Evolutionary conservation across 1,140 invertebrate genomes (phyloP).

Genomic region (Penaeus vannamei): DNA sequence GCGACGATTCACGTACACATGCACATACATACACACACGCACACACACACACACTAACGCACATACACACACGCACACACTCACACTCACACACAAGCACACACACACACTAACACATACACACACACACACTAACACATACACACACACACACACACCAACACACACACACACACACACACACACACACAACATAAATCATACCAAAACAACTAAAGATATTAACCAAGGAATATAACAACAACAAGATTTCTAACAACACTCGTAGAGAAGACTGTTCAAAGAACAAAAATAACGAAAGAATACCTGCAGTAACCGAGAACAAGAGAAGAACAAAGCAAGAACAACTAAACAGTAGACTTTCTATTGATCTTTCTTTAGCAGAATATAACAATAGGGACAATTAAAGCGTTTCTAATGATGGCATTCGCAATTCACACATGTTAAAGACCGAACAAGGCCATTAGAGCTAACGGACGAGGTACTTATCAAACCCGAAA

Average conservation of each 20-base stretch:
- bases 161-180: not conserved
- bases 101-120: not conserved
- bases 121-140: not conserved
- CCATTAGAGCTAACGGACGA: too few species aligned
- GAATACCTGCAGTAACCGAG: not conserved
- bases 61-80: not conserved
- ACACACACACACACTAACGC: not conserved
- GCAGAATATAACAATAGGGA: too few species aligned
- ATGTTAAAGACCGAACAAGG: too few species aligned
- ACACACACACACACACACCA: not conserved
- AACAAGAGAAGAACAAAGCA: not conserved
- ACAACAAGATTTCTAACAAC: too few species aligned
- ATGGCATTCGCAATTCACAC: too few species aligned
- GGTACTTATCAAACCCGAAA: too few species aligned
- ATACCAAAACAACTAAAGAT: not conserved
- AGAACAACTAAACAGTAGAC: too few species aligned
- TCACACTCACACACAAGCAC: not conserved
- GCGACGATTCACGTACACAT: not conserved
- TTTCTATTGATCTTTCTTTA: too few species aligned
- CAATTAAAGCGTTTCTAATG: too few species aligned
- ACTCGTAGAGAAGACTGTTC: too few species aligned
- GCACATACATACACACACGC: not conserved
- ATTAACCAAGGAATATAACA: not conserved
- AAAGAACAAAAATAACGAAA: too few species aligned
- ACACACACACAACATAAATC: not conserved